Base-by-base conservation (phyloP, 2,888 invertebrate genomes). In the Epinotia ramella region DNA sequence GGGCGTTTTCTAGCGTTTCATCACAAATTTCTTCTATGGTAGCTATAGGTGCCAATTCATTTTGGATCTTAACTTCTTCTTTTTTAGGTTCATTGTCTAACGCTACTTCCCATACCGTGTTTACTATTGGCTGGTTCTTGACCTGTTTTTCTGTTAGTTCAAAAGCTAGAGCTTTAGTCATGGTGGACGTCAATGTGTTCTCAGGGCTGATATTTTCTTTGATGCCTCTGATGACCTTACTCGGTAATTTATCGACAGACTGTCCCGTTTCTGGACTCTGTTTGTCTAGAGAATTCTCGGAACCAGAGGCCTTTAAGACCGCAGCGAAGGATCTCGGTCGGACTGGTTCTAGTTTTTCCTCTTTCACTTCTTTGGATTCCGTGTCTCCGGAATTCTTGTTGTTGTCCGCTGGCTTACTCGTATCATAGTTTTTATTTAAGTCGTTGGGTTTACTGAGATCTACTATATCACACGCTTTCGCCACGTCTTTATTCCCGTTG, bases 121-220 rank as follows among this genome's bases (percentile, higher is more conserved):
- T 86, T 0, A 86, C 85, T 73, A 86, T 76, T 0, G 83, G 80
- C 64, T 87, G 88, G 65, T 82, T 89, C 77, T 87, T 91, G 0
- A 86, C 83, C 73, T 91, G 89, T 78, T 82, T 83, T 13, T 91
- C 89, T 1, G 82, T 84, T 66, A 94, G 73, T 77, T 94, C 94
- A 56, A 87, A 84, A 0, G 89, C 91, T 71, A 94, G 77, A 0
- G 92, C 88, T 81, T 90, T 90, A 0, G 92, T 90, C 87, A 91
- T 91, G 68, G 90, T 93, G 0, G 93, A 90, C 0, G 92, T 94
- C 11, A 95, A 77, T 1, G 96, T 96, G 73, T 96, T 96, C 80
- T 96, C 96, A 0, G 96, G 96, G 74, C 96, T 96, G 1, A 95
- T 95, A 81, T 96, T 96, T 81, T 96, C 96, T 86, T 96, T 96